Evolutionary conservation across 2,888 invertebrate genomes (phyloP).

Genomic region (Cerastis rubricosa): DNA sequence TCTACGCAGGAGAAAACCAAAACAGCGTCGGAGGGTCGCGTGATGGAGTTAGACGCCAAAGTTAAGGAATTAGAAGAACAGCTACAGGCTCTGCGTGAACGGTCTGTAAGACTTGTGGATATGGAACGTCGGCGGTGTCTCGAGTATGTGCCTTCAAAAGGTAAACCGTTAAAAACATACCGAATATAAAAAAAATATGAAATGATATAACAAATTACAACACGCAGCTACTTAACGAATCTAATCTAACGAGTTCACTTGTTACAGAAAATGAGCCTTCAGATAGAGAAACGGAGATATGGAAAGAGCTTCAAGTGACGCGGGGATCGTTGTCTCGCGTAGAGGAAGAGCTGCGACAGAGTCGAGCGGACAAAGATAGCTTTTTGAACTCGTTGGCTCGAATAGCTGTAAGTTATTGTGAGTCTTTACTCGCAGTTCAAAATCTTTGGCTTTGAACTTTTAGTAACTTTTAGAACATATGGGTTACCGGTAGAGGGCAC

Average conservation of each 20-base stretch:
- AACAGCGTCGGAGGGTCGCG: slow-evolving; percentile 69
- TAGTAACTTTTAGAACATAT: too few species aligned
- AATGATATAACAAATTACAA: background rate
- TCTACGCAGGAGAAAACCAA: slow-evolving; percentile 77
- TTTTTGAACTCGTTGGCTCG: slow-evolving; percentile 86
- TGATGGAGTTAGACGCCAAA: slow-evolving; percentile 74
- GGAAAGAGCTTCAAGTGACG: slow-evolving; percentile 86
- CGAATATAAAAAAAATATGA: background rate
- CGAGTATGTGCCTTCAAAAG: slow-evolving; percentile 84
- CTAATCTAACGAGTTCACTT: slow-evolving; percentile 17
- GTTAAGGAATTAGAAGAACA: slow-evolving; percentile 79
- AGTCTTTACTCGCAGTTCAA: background rate
- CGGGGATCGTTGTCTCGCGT: slow-evolving; percentile 78
- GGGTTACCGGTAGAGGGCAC: too few species aligned
- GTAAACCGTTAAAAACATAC: slow-evolving; percentile 64
- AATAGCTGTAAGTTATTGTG: slow-evolving; percentile 83
- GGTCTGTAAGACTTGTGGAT: slow-evolving; percentile 79
- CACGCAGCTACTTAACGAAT: background rate
- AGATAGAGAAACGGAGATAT: slow-evolving; percentile 87
- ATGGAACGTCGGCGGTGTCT: slow-evolving; percentile 79
- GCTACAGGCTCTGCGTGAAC: slow-evolving; percentile 75
- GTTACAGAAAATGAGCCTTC: slow-evolving; percentile 82
- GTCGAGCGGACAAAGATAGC: slow-evolving; percentile 87
- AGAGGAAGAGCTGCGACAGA: slow-evolving; percentile 83
- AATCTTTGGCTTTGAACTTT: background rate